phyloP scores from a whole-genome alignment of 2,888 invertebrate species.

The Mesoligia furuncula region DNA sequence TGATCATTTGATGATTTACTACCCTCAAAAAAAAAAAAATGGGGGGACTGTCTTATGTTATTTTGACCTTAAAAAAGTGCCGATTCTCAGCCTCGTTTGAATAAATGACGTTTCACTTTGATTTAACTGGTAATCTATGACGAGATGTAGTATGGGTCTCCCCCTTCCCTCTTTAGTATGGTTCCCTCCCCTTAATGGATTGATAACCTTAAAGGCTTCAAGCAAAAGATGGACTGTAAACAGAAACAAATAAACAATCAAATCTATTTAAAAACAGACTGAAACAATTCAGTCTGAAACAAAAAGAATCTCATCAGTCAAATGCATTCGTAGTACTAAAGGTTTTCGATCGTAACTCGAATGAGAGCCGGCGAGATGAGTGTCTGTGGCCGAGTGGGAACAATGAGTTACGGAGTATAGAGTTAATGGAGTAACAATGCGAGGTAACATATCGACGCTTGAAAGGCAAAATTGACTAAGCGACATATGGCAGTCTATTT shows the following conservation, averaged over 20 bases:
- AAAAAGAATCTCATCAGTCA: slow-evolving; percentile 53
- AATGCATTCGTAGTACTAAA: slow-evolving; percentile 48
- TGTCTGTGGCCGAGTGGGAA: slow-evolving; percentile 16
- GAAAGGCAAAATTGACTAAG: too few relatives aligned
- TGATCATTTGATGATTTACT: too few relatives aligned
- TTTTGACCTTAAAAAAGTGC: not conserved
- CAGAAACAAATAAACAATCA: slow-evolving; percentile 15
- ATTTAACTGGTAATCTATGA: not conserved
- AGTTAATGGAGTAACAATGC: slow-evolving; percentile 9
- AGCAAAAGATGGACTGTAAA: not conserved
- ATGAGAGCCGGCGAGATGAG: slow-evolving; percentile 10
- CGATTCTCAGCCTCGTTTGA: not conserved
- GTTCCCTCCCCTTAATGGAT: too few relatives aligned
- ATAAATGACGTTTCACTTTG: not conserved
- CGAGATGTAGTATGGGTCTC: not conserved
- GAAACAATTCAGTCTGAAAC: slow-evolving; percentile 31
- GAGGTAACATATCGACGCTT: too few relatives aligned
- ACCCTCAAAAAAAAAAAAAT: too few relatives aligned
- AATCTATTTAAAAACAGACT: slow-evolving; percentile 22
- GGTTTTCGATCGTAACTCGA: slow-evolving; percentile 45
- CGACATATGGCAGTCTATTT: too few relatives aligned
- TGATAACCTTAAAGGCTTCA: too few relatives aligned
- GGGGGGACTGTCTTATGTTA: not conserved
- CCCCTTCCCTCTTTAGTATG: too few relatives aligned
- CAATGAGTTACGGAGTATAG: slow-evolving; percentile 13